Evolutionary conservation across 2,113 vertebrate genomes (phyloP).

Genomic region (Malurus melanocephalus): DNA sequence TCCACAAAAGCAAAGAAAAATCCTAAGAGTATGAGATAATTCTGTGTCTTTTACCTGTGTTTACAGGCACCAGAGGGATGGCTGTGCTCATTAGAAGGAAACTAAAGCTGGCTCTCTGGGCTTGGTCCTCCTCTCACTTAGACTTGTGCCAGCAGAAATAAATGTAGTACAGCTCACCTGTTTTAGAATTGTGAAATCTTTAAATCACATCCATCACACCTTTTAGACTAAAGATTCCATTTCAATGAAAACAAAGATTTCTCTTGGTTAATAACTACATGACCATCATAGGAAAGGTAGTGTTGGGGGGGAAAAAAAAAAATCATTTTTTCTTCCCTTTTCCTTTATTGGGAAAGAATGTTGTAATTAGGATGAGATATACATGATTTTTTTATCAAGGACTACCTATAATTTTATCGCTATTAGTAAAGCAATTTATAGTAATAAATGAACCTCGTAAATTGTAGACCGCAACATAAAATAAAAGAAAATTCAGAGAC

Average conservation of each 20-base stretch:
- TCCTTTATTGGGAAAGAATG: background rate
- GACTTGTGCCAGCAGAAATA: background rate
- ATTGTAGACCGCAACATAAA: background rate
- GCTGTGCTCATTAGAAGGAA: background rate
- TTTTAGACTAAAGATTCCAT: background rate
- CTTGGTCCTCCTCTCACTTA: background rate
- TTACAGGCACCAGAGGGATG: background rate
- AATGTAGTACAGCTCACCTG: background rate
- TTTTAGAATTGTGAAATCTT: background rate
- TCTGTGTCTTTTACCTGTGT: background rate
- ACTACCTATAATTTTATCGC: background rate
- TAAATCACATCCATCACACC: background rate
- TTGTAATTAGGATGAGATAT: background rate
- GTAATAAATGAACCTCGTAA: background rate
- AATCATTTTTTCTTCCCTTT: background rate
- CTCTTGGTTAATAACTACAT: background rate
- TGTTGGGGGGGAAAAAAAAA: accelerated
- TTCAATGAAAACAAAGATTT: background rate
- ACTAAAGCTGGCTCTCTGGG: background rate
- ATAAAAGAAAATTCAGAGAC: background rate
- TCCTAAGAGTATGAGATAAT: background rate
- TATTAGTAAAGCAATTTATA: background rate
- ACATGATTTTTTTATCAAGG: background rate
- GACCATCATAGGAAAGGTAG: background rate
- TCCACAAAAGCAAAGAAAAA: background rate